phyloP scores from a whole-genome alignment of 2,888 invertebrate genomes.

The Chesias legatella region DNA sequence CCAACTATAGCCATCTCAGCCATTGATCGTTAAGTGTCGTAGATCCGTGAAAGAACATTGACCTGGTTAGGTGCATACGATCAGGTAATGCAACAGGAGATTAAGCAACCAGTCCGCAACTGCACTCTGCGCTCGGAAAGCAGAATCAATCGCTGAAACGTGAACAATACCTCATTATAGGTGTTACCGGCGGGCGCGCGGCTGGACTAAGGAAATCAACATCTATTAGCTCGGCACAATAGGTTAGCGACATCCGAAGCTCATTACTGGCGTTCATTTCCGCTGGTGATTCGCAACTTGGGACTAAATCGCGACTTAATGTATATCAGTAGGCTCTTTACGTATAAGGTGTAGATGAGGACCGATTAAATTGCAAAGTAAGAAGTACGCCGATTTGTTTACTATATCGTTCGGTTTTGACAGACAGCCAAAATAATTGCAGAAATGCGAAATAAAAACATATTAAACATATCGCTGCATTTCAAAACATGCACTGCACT shows the following conservation, averaged over 20 bases:
- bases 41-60: slow-evolving; percentile 58
- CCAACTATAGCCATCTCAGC: slow-evolving; percentile 37
- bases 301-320: slow-evolving; percentile 57
- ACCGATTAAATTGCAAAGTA: slow-evolving; percentile 12
- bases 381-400: slow-evolving; percentile 7
- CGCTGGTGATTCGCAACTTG: slow-evolving; percentile 72
- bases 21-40: slow-evolving; percentile 50
- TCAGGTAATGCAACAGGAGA: slow-evolving; percentile 31
- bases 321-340: slow-evolving; percentile 45
- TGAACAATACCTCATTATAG: slow-evolving; percentile 75
- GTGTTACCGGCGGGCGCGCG: slow-evolving; percentile 59
- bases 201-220: slow-evolving; percentile 75
- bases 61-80: slow-evolving; percentile 41
- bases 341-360: slow-evolving; percentile 18
- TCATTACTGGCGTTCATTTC: slow-evolving; percentile 76
- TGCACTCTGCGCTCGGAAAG: slow-evolving; percentile 53
- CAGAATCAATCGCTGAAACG: slow-evolving; percentile 60
- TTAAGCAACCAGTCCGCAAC: slow-evolving; percentile 51
- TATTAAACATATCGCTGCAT: too few relatives aligned
- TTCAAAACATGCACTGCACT: too few relatives aligned
- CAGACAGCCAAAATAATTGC: background rate
- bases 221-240: slow-evolving; percentile 79
- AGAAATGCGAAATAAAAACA: too few relatives aligned
- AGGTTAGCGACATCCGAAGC: slow-evolving; percentile 80
- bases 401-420: background rate